Percentiles rank a stretch among this genome's conserved stretches.
phyloP scores from a whole-genome alignment of 2,113 vertebrate genomes.

The Podarcis raffonei region DNA sequence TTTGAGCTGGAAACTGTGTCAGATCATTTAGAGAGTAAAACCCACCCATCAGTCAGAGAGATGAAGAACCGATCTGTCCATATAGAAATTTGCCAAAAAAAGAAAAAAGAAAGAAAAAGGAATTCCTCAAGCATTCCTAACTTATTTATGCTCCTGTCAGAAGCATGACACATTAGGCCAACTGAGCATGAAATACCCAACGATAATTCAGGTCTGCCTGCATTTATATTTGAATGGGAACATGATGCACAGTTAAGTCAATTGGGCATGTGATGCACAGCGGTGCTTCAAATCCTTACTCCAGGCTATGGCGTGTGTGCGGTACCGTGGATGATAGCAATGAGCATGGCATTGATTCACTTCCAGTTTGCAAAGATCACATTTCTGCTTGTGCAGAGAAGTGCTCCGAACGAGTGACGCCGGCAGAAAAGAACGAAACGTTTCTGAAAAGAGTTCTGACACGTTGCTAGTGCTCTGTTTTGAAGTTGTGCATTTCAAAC shows the following conservation, averaged over 20 bases:
- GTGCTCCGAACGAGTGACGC: not conserved
- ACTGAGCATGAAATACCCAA: not conserved
- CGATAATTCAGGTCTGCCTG: not conserved
- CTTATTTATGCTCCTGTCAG: not conserved
- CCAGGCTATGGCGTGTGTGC: not conserved
- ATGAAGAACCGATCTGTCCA: not conserved
- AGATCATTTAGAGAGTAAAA: no score
- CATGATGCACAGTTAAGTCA: not conserved
- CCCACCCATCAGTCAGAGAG: not conserved
- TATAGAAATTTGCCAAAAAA: no score
- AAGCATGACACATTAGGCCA: not conserved
- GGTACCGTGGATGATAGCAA: not conserved
- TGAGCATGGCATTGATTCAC: not conserved
- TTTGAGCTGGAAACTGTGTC: no score
- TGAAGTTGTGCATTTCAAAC: no score
- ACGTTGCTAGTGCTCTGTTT: not conserved
- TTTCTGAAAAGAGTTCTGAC: not conserved
- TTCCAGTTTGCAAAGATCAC: not conserved
- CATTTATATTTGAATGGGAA: not conserved
- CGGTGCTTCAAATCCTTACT: not conserved
- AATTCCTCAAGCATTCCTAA: not conserved
- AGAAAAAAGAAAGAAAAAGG: not conserved
- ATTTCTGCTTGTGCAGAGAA: not conserved
- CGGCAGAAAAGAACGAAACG: not conserved
- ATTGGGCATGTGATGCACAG: not conserved